Percentiles rank a stretch among this genome's conserved stretches.
These are phyloP conservation scores for Barypeithes pellucidus DNA, from an alignment of 2,888 invertebrate species.

Conservation along the genomic window DNA sequence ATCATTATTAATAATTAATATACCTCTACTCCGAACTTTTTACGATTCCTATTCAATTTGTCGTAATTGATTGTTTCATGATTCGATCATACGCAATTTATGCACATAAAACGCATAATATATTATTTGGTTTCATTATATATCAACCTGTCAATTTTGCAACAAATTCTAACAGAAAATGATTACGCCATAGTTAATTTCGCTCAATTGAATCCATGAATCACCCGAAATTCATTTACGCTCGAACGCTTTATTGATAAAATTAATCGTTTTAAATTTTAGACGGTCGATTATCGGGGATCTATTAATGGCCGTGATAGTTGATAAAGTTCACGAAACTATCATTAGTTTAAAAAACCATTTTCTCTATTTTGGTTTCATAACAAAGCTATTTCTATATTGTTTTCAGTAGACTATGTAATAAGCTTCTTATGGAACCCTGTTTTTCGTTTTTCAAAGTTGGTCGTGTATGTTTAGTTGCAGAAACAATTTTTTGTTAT, in stretches of 20 bases:
- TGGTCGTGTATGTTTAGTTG: too few relatives aligned
- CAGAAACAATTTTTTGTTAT: too few relatives aligned
- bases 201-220: slow-evolving; percentile 49
- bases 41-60: background rate
- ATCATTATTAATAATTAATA: too few relatives aligned
- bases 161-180: slow-evolving; percentile 45
- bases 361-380: too few relatives aligned
- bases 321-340: background rate
- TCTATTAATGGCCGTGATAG: slow-evolving; percentile 33
- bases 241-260: slow-evolving; percentile 50
- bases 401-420: too few relatives aligned
- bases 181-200: slow-evolving; percentile 49
- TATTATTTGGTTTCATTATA: slow-evolving; percentile 32
- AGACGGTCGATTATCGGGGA: slow-evolving; percentile 10
- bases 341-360: too few relatives aligned
- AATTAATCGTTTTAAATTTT: slow-evolving; percentile 50
- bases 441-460: too few relatives aligned
- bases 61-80: background rate
- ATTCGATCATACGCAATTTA: slow-evolving; percentile 4
- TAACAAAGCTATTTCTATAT: too few relatives aligned
- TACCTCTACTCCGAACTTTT: background rate
- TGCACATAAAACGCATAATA: slow-evolving; percentile 22
- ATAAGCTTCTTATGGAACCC: too few relatives aligned
- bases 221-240: slow-evolving; percentile 45
- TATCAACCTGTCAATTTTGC: slow-evolving; percentile 32